phyloP scores from a whole-genome alignment of 1,140 invertebrate species.

The Pantala flavescens region DNA sequence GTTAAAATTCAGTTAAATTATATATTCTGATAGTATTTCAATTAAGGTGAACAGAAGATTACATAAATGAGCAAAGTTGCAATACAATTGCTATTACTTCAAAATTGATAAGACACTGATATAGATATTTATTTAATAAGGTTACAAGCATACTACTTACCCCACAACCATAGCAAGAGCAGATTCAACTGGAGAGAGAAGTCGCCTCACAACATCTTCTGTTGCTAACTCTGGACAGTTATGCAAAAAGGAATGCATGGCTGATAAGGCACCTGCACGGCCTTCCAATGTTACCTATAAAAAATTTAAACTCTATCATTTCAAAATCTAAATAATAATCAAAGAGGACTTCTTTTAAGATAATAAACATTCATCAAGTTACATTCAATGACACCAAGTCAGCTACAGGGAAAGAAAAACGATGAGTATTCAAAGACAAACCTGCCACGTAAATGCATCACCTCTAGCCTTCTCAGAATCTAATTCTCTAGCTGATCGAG shows the following conservation, averaged over 20 bases:
- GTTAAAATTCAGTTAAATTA: no score
- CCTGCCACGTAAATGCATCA: constrained; percentile 97
- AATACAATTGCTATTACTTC: no score
- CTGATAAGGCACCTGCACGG: constrained; percentile 86
- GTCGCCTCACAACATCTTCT: constrained; percentile 78
- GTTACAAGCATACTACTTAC: constrained; percentile 47
- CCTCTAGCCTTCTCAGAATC: constrained; percentile 95
- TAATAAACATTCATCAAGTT: not conserved
- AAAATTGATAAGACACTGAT: no score
- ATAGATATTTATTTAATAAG: no score
- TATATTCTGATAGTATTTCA: no score
- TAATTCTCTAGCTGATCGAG: constrained; percentile 86
- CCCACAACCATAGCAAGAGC: constrained; percentile 88
- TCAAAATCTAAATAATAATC: not conserved
- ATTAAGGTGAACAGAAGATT: no score
- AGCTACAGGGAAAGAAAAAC: no score
- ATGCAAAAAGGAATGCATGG: constrained; percentile 85
- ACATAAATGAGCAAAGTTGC: no score
- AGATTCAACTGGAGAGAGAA: constrained; percentile 86
- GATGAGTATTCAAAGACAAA: constrained; percentile 19
- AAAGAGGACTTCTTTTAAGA: not conserved
- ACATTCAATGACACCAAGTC: no score
- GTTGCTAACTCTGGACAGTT: constrained; percentile 84
- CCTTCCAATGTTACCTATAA: constrained; percentile 80
- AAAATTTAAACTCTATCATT: constrained; percentile 15